These are phyloP conservation scores for Habropoda laboriosa DNA, from an alignment of 1,140 invertebrate genomes.

Conservation along the genomic window DNA sequence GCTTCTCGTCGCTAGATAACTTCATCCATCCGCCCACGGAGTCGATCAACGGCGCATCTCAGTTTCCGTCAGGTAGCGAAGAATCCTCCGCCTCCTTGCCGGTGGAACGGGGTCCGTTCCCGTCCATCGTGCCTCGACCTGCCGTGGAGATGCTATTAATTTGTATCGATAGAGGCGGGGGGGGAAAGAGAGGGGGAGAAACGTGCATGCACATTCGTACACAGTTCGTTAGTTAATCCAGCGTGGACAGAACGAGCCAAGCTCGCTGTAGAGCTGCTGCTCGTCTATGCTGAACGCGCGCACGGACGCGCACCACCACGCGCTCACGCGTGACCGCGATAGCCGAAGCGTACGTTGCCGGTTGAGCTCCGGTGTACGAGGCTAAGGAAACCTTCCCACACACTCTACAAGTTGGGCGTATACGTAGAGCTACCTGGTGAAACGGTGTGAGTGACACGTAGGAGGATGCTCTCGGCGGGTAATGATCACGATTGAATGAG, in stretches of 20 bases:
- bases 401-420: neutral
- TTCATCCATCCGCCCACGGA: constrained; percentile 46
- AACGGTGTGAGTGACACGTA: constrained; percentile 70
- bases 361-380: constrained; percentile 7
- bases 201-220: constrained; percentile 59
- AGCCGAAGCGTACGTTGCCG: constrained; percentile 8
- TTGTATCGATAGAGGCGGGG: constrained; percentile 67
- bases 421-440: constrained; percentile 13
- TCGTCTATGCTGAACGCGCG: constrained; percentile 32
- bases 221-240: constrained; percentile 62
- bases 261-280: neutral
- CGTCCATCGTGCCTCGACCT: neutral
- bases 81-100: neutral
- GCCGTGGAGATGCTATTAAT: constrained; percentile 65
- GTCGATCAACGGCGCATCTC: constrained; percentile 1
- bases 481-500: constrained; percentile 79
- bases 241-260: constrained; percentile 44
- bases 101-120: neutral
- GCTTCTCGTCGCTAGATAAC: constrained; percentile 29
- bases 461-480: constrained; percentile 73
- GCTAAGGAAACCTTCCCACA: constrained; percentile 47
- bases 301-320: constrained; percentile 22
- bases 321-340: constrained; percentile 54
- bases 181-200: constrained; percentile 48
- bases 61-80: neutral